Percentiles rank a stretch among this genome's conserved stretches.
Conservation (phyloP, 2,888 invertebrate genomes). For the Acanthosepion lycidas region DNA sequence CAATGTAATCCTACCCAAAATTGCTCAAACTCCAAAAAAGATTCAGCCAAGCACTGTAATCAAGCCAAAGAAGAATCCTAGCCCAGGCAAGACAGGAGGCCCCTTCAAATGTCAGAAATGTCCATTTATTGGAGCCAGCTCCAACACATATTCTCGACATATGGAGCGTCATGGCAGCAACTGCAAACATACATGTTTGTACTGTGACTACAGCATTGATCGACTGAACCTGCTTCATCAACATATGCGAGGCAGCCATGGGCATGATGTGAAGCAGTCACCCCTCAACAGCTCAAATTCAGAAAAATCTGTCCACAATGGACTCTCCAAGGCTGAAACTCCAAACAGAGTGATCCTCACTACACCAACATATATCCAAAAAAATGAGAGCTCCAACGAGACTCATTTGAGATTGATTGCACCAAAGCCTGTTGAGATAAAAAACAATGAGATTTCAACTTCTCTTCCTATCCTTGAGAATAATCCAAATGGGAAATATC, state of each 20-base stretch:
- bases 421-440: not conserved
- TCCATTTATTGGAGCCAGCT: slow-evolving; percentile 64
- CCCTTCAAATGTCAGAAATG: slow-evolving; percentile 68
- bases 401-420: slow-evolving; percentile 34
- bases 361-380: slow-evolving; percentile 41
- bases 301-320: slow-evolving; percentile 17
- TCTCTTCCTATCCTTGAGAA: not conserved
- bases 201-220: slow-evolving; percentile 72
- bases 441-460: not conserved
- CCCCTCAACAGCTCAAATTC: slow-evolving; percentile 34
- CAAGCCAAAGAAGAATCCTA: slow-evolving; percentile 61
- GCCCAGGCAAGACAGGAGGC: slow-evolving; percentile 60
- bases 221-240: slow-evolving; percentile 67
- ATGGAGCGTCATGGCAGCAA: slow-evolving; percentile 68
- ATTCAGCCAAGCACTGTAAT: slow-evolving; percentile 48
- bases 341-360: slow-evolving; percentile 35
- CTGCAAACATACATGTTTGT: slow-evolving; percentile 66
- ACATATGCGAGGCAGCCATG: slow-evolving; percentile 70
- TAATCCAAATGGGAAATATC: not conserved
- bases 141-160: slow-evolving; percentile 65
- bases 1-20: slow-evolving; percentile 41
- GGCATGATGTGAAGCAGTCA: slow-evolving; percentile 50
- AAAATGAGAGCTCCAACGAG: not conserved
- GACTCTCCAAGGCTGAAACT: not conserved
- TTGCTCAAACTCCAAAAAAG: slow-evolving; percentile 45